Conservation (phyloP, 2,888 invertebrate species). For the Cheilosia grossa region DNA sequence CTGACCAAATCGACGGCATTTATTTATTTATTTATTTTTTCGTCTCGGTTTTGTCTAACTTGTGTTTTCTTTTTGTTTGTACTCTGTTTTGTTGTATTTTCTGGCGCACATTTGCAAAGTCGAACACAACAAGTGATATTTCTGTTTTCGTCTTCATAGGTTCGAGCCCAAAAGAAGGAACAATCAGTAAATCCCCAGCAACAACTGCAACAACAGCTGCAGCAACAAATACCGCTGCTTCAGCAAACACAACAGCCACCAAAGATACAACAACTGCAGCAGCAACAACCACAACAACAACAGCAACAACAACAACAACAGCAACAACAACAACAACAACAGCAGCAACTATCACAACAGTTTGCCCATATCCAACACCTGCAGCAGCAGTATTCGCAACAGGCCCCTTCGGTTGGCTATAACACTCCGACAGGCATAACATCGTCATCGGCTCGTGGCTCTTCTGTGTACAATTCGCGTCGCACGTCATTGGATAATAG, state of each 20-base stretch:
- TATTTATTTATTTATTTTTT: not conserved
- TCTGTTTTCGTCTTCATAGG: constrained; percentile 40
- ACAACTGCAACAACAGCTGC: not conserved
- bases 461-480: constrained; percentile 82
- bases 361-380: constrained; percentile 50
- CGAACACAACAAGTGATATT: constrained; percentile 43
- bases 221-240: not conserved
- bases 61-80: constrained; percentile 2
- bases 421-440: constrained; percentile 79
- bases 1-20: not conserved
- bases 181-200: constrained; percentile 18
- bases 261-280: constrained; percentile 6
- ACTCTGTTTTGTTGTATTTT: not conserved
- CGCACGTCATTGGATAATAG: constrained; percentile 82
- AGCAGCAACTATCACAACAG: constrained; percentile 28
- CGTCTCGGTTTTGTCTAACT: constrained; percentile 3
- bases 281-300: not conserved
- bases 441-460: constrained; percentile 79
- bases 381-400: constrained; percentile 53
- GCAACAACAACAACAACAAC: not conserved
- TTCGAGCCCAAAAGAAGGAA: constrained; percentile 21
- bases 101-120: not conserved
- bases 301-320: too few species aligned
- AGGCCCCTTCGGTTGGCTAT: constrained; percentile 77
- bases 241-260: constrained; percentile 9